Conservation (phyloP, 2,113 vertebrate species). For the Cyrtonyx montezumae region DNA sequence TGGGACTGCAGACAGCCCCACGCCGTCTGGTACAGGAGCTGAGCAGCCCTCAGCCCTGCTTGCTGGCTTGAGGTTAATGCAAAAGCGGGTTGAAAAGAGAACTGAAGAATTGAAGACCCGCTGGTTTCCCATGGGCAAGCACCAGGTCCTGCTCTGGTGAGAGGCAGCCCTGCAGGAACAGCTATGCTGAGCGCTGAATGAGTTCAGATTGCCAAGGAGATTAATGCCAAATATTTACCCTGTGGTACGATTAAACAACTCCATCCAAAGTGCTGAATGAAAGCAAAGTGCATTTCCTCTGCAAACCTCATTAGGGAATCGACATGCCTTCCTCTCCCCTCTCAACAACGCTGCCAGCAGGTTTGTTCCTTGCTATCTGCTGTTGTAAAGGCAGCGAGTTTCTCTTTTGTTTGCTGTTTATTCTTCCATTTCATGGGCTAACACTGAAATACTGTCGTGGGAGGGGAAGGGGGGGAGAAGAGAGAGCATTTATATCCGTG, state of each 20-base stretch:
- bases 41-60: background rate
- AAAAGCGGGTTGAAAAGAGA: background rate
- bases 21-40: fast-evolving
- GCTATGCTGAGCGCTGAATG: background rate
- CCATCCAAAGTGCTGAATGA: background rate
- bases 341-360: background rate
- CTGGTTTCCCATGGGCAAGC: fast-evolving
- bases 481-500: background rate
- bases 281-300: slow-evolving; percentile 8
- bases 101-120: background rate
- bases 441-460: background rate
- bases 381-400: background rate
- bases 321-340: background rate
- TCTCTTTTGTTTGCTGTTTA: background rate
- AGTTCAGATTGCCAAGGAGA: background rate
- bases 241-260: background rate
- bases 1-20: background rate
- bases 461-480: background rate
- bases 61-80: background rate
- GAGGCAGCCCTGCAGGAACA: fast-evolving
- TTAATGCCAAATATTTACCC: slow-evolving; percentile 41
- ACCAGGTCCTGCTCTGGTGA: background rate
- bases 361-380: background rate
- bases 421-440: background rate
- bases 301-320: background rate